phyloP scores from a whole-genome alignment of 2,797 vertebrate species.

The Macroramphosus scolopax region DNA sequence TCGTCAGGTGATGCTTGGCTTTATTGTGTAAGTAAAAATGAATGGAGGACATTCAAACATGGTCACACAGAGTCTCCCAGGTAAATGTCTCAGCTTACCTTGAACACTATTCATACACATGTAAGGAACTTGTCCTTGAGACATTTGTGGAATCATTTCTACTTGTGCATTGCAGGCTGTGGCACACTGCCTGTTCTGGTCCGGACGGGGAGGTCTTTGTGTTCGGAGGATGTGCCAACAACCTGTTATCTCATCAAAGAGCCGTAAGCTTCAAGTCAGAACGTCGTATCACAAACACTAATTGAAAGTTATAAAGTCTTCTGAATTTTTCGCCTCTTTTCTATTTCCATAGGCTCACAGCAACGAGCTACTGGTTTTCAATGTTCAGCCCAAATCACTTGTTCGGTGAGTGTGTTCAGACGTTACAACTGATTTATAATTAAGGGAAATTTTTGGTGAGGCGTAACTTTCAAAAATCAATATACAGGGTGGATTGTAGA shows the following conservation, averaged over 20 bases:
- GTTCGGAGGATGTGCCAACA: conserved; percentile 97
- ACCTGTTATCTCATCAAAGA: conserved; percentile 89
- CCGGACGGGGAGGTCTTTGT: conserved; percentile 95
- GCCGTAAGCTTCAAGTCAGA: conserved; percentile 80
- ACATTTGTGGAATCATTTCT: too few species aligned
- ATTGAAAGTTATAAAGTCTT: background rate
- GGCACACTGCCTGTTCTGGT: conserved; percentile 92
- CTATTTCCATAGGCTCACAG: conserved; percentile 85
- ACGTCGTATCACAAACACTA: background rate
- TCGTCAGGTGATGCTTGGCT: conserved; percentile 93
- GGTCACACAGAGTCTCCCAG: conserved; percentile 79
- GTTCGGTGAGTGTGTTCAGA: conserved; percentile 80
- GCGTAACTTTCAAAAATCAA: too few species aligned
- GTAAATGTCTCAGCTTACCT: conserved; percentile 39
- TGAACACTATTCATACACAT: too few species aligned
- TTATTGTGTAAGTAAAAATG: conserved; percentile 88
- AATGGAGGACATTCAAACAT: conserved; percentile 91
- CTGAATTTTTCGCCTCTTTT: background rate
- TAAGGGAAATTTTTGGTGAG: too few species aligned
- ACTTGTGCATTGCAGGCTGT: conserved; percentile 88
- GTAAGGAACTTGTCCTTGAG: background rate
- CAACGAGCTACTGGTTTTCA: conserved; percentile 91
- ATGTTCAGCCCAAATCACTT: conserved; percentile 90
- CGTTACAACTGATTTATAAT: too few species aligned
- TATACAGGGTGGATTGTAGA: too few species aligned